These are phyloP conservation scores for Cantharis lateralis DNA, from an alignment of 2,888 invertebrate species.

Conservation along the genomic window DNA sequence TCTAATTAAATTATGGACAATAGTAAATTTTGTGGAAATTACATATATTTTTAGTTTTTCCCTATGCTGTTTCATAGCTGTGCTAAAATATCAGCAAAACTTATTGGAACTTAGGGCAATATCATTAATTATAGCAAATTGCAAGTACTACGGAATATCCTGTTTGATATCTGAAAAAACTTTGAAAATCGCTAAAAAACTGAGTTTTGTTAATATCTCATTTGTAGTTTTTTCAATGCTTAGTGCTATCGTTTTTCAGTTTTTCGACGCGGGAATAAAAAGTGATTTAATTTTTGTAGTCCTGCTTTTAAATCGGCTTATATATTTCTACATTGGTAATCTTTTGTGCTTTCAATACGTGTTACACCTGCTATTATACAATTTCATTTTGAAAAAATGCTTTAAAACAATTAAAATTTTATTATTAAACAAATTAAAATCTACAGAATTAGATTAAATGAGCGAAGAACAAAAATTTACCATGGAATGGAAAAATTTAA, in stretches of 20 bases:
- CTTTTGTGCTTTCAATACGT: background rate
- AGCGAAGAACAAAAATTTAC: no score
- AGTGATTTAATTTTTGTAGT: no score
- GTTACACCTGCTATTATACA: background rate
- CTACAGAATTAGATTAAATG: background rate
- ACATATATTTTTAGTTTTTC: background rate
- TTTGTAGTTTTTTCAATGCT: background rate
- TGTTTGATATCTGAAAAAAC: background rate
- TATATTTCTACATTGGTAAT: background rate
- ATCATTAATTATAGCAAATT: background rate
- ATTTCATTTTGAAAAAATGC: background rate
- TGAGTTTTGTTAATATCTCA: background rate
- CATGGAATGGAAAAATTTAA: background rate
- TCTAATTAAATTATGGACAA: background rate
- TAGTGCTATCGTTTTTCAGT: background rate
- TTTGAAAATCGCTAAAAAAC: background rate
- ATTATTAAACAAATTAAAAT: background rate
- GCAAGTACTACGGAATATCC: background rate
- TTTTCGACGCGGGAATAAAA: background rate
- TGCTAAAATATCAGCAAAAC: background rate
- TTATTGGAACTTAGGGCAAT: background rate
- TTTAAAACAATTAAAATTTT: background rate
- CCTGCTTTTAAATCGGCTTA: background rate
- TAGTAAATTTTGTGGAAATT: background rate
- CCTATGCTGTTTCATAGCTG: background rate